Evolutionary conservation across 2,888 invertebrate species (phyloP).

Genomic region (Coronaproctus castanopsis): DNA sequence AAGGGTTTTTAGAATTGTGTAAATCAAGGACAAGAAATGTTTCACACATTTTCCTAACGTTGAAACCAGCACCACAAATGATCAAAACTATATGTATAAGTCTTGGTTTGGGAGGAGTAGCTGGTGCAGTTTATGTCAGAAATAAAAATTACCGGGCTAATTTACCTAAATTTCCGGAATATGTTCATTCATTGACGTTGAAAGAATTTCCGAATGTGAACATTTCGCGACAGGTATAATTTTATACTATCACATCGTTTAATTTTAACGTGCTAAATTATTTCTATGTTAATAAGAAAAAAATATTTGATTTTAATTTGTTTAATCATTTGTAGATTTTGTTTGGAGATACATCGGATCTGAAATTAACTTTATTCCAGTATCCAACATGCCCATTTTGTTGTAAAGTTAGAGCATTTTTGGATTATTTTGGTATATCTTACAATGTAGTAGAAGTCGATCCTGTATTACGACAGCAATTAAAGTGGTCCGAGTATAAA

Average conservation of each 20-base stretch:
- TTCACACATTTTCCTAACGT: background rate
- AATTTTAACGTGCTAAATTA: background rate
- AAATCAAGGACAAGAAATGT: no score
- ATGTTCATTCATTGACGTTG: background rate
- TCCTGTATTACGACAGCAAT: slow-evolving; percentile 73
- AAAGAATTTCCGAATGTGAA: background rate
- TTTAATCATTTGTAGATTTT: background rate
- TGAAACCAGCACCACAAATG: background rate
- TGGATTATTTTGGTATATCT: slow-evolving; percentile 80
- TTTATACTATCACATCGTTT: background rate
- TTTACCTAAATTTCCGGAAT: background rate
- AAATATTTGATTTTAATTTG: background rate
- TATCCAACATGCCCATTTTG: slow-evolving; percentile 97
- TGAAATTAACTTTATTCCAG: slow-evolving; percentile 71
- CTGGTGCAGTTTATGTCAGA: background rate
- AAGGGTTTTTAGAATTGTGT: no score
- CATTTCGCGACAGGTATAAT: background rate
- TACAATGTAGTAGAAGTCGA: slow-evolving; percentile 96
- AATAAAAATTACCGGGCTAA: background rate
- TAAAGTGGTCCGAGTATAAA: slow-evolving; percentile 81
- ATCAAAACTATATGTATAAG: background rate
- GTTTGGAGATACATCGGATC: slow-evolving; percentile 6
- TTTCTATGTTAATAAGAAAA: background rate
- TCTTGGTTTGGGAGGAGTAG: background rate
- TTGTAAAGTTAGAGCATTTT: slow-evolving; percentile 74